Conservation (phyloP, 23 tunicate species). For the Styela plicata region DNA sequence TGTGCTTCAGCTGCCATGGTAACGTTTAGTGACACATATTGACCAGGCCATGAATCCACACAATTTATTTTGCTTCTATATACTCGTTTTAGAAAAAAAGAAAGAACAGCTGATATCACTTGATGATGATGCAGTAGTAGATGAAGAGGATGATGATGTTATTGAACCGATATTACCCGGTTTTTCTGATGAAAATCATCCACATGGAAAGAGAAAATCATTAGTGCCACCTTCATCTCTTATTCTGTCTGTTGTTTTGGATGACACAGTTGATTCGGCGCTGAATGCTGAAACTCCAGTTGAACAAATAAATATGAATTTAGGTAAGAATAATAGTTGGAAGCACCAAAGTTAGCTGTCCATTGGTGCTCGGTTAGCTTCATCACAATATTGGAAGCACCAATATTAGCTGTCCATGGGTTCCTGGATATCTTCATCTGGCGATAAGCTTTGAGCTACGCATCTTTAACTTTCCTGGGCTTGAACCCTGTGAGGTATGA, state of each 20-base stretch:
- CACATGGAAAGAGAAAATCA: conserved; percentile 49
- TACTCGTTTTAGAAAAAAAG: neutral
- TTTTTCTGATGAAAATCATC: neutral
- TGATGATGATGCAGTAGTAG: conserved; percentile 11
- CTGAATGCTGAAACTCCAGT: neutral
- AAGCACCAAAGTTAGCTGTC: no score
- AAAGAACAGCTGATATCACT: conserved; percentile 10
- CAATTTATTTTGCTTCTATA: no score
- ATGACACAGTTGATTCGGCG: conserved; percentile 27
- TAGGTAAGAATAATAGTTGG: neutral
- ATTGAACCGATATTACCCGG: neutral
- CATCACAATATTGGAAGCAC: no score
- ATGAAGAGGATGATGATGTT: conserved; percentile 3
- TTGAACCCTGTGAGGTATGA: no score
- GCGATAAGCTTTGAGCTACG: no score
- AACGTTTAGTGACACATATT: no score
- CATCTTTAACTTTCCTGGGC: no score
- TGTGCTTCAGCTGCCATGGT: no score
- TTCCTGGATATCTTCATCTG: no score
- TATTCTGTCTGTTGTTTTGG: conserved; percentile 70
- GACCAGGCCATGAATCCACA: no score
- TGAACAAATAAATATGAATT: neutral
- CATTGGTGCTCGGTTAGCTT: no score
- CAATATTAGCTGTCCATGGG: no score
- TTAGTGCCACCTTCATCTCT: conserved; percentile 87